Percentiles rank a stretch among this genome's conserved stretches.
phyloP scores from a whole-genome alignment of 2,797 vertebrate species.

The Phataginus tetradactyla region DNA sequence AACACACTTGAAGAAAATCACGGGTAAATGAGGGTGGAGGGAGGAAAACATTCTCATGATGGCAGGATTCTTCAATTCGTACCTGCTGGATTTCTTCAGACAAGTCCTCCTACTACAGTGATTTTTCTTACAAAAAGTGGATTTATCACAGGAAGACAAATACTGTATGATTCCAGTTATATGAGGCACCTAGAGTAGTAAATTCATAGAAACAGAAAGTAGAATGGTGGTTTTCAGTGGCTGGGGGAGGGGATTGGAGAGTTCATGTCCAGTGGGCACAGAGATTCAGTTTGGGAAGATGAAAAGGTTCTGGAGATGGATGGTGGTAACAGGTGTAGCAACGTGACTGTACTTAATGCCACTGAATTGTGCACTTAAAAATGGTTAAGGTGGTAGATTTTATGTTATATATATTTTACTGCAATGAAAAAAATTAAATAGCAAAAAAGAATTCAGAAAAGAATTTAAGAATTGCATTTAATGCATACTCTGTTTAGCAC shows the following conservation, averaged over 20 bases:
- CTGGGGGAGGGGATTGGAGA: too few species aligned
- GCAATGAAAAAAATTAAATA: not conserved
- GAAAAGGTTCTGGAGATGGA: not conserved
- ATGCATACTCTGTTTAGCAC: not conserved
- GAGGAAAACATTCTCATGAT: fast-evolving
- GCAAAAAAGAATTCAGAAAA: not conserved
- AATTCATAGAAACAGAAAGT: not conserved
- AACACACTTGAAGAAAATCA: not conserved
- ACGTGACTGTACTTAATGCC: not conserved
- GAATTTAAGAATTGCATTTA: not conserved
- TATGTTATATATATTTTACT: not conserved
- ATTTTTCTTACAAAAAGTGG: not conserved
- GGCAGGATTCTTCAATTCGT: not conserved
- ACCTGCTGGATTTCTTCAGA: not conserved
- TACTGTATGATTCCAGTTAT: not conserved
- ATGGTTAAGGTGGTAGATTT: not conserved
- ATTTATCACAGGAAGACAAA: not conserved
- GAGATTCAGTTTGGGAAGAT: not conserved
- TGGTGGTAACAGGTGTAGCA: not conserved
- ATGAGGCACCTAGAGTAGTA: too few species aligned
- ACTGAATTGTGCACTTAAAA: not conserved
- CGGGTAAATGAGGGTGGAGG: not conserved
- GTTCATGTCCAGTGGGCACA: not conserved
- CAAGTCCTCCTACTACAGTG: not conserved
- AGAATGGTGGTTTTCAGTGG: not conserved